Conservation (phyloP, 2,113 vertebrate species). For the Hippocampus comes region DNA sequence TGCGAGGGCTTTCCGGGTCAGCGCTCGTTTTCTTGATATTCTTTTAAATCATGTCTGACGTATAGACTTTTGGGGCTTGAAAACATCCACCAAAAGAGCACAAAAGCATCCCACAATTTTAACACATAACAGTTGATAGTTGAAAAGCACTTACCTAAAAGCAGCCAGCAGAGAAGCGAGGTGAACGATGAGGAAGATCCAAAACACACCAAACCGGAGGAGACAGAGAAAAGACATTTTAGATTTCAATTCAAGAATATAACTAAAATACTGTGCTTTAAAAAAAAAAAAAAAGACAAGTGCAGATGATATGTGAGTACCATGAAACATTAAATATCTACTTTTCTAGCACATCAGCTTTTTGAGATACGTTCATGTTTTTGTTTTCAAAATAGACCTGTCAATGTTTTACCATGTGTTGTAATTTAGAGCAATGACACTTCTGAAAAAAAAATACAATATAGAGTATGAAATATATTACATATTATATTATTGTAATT, state of each 20-base stretch:
- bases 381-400: too few species aligned
- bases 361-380: too few species aligned
- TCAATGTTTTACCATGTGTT: too few species aligned
- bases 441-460: too few species aligned
- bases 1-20: neutral
- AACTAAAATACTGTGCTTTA: neutral
- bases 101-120: constrained; percentile 25
- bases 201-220: neutral
- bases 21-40: neutral
- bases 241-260: neutral
- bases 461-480: too few species aligned
- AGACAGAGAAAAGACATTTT: constrained; percentile 19
- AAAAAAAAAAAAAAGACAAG: too few species aligned
- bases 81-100: neutral
- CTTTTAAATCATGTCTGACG: neutral
- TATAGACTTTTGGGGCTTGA: neutral
- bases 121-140: constrained; percentile 42
- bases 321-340: too few species aligned
- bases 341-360: too few species aligned
- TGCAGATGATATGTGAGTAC: too few species aligned
- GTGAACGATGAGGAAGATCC: neutral
- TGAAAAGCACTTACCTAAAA: constrained; percentile 64
- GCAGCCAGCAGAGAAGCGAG: neutral
- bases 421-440: too few species aligned
- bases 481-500: too few species aligned